Evolutionary conservation across 2,797 vertebrate genomes (phyloP).

Genomic region (Cygnus olor): DNA sequence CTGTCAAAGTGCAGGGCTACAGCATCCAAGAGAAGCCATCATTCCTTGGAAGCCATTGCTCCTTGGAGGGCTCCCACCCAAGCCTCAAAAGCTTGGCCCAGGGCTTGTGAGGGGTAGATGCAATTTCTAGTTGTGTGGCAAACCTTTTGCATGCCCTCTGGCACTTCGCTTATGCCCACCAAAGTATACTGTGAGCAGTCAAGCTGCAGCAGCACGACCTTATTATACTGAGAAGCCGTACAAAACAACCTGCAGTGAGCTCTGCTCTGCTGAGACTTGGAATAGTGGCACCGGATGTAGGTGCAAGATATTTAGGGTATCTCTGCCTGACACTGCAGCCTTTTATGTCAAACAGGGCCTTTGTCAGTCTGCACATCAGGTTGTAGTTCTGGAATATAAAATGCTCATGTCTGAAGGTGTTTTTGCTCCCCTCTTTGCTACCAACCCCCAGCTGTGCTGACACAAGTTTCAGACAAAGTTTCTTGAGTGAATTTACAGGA

Average conservation of each 20-base stretch:
- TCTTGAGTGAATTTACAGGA: neutral
- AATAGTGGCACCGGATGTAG: rapidly evolving
- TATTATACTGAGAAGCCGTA: neutral
- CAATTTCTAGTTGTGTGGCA: neutral
- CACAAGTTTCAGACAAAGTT: neutral
- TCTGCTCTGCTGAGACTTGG: neutral
- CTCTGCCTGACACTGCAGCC: neutral
- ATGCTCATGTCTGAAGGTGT: neutral
- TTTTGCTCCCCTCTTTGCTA: neutral
- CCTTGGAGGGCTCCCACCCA: neutral
- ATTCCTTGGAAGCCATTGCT: neutral
- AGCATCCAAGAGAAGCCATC: neutral
- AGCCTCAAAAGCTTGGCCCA: neutral
- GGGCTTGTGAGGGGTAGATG: neutral
- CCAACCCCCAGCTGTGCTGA: neutral
- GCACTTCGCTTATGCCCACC: neutral
- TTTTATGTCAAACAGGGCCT: neutral
- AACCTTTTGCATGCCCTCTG: neutral
- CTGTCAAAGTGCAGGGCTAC: neutral
- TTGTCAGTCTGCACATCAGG: neutral
- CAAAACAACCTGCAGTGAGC: neutral
- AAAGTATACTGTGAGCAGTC: neutral
- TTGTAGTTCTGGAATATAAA: neutral
- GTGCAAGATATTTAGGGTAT: neutral
- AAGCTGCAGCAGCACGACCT: neutral